phyloP scores from a whole-genome alignment of 1,140 invertebrate genomes.

The Tetragnatha versicolor region DNA sequence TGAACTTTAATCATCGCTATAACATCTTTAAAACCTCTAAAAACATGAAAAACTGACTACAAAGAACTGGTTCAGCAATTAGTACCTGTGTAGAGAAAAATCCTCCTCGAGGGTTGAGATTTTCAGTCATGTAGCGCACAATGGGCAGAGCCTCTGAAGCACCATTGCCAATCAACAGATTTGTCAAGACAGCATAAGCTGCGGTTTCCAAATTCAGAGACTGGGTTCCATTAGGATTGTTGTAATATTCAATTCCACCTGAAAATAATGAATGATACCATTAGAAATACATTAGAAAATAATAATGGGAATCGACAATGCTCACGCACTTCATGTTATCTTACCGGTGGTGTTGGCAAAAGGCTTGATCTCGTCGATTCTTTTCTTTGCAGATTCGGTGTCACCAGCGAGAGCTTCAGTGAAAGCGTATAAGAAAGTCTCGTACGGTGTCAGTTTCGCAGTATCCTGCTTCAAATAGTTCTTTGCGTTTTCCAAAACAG shows the following conservation, averaged over 20 bases:
- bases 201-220: constrained; percentile 75
- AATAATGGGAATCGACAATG: neutral
- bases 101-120: constrained; percentile 79
- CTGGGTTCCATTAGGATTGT: neutral
- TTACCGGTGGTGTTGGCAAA: constrained; percentile 43
- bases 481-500: constrained; percentile 67
- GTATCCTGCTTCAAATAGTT: constrained; percentile 68
- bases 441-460: constrained; percentile 68
- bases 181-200: constrained; percentile 74
- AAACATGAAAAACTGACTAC: no score
- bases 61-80: no score
- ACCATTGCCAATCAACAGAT: constrained; percentile 71
- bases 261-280: no score
- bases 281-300: neutral
- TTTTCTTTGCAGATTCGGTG: constrained; percentile 55
- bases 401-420: constrained; percentile 69
- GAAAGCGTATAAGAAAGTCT: constrained; percentile 70
- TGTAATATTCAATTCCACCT: constrained; percentile 12
- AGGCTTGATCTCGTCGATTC: constrained; percentile 54
- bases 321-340: neutral
- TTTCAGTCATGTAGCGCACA: constrained; percentile 75
- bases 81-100: constrained; percentile 72
- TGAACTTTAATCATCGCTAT: no score
- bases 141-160: constrained; percentile 69
- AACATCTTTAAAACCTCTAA: no score